Conservation (phyloP, 2,888 invertebrate species). For the Alloscopus bannaensis region DNA sequence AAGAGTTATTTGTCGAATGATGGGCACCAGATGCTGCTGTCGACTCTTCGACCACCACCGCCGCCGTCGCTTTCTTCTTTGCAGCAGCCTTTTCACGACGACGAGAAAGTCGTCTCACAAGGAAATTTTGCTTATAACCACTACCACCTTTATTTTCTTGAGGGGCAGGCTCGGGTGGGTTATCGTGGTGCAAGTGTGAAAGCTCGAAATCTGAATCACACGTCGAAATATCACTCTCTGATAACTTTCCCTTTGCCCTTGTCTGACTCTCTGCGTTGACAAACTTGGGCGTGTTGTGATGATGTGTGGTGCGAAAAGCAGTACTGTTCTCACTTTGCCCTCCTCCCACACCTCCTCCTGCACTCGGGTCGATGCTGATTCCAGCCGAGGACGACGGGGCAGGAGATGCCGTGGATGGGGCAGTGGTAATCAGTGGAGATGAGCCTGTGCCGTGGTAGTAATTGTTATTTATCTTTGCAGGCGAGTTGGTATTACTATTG, state of each 20-base stretch:
- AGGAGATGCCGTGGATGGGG: constrained; percentile 22
- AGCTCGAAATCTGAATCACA: constrained; percentile 68
- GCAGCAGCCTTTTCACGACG: constrained; percentile 76
- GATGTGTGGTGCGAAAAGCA: background rate
- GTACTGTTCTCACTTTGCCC: constrained; percentile 38
- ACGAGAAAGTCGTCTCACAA: constrained; percentile 74
- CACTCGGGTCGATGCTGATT: constrained; percentile 33
- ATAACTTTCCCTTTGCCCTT: constrained; percentile 54
- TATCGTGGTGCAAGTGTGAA: constrained; percentile 32
- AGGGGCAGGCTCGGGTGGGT: constrained; percentile 46
- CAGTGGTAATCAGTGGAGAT: background rate
- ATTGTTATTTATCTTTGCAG: constrained; percentile 52
- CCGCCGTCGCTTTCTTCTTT: constrained; percentile 49
- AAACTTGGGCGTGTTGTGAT: constrained; percentile 49
- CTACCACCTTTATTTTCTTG: constrained; percentile 33
- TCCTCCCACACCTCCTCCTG: background rate
- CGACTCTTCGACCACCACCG: background rate
- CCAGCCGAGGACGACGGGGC: constrained; percentile 44
- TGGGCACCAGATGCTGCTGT: constrained; percentile 28
- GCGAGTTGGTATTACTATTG: constrained; percentile 47
- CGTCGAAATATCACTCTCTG: constrained; percentile 69
- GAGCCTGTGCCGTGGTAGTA: constrained; percentile 33
- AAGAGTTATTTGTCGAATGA: constrained; percentile 27
- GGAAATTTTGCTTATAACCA: constrained; percentile 73
- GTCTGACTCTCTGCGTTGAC: constrained; percentile 61